phyloP scores from a whole-genome alignment of 2,888 invertebrate species.

The Atrina japonica region DNA sequence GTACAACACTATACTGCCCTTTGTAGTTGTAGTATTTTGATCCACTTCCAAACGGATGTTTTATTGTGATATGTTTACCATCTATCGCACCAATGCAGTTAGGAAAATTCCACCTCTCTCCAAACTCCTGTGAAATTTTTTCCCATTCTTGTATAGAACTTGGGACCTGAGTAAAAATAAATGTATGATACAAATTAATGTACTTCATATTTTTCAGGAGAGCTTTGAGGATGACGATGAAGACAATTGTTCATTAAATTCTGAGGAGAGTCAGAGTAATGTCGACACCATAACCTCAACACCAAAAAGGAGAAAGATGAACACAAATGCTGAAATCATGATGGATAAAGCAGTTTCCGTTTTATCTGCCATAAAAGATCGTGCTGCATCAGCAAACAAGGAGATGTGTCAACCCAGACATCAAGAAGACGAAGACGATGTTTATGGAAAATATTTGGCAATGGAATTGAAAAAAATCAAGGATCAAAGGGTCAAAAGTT shows the following conservation, averaged over 20 bases:
- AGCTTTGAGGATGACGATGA: no score
- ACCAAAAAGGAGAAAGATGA: slow-evolving; percentile 10
- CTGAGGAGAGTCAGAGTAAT: no score
- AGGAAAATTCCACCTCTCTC: slow-evolving; percentile 30
- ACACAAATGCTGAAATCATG: slow-evolving; percentile 8
- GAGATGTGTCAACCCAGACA: no score
- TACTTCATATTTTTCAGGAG: no score
- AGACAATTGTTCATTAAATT: background rate
- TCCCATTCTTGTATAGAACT: slow-evolving; percentile 15
- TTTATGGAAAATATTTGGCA: slow-evolving; percentile 26
- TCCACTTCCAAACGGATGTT: slow-evolving; percentile 12
- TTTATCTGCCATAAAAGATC: background rate
- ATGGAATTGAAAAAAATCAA: slow-evolving; percentile 20
- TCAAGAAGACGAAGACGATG: slow-evolving; percentile 12
- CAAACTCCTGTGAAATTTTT: slow-evolving; percentile 8
- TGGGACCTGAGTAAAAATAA: slow-evolving; percentile 21
- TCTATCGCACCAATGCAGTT: slow-evolving; percentile 35
- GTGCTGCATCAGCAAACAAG: background rate
- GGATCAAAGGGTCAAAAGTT: background rate
- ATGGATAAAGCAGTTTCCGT: slow-evolving; percentile 11
- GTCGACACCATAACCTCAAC: no score
- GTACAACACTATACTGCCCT: slow-evolving; percentile 13
- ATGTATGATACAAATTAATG: no score
- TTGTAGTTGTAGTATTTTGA: slow-evolving; percentile 32
- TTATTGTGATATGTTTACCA: slow-evolving; percentile 21